Percentiles rank a stretch among this genome's conserved stretches.
phyloP scores from a whole-genome alignment of 2,888 invertebrate genomes.

The Chrysodeixis includens region DNA sequence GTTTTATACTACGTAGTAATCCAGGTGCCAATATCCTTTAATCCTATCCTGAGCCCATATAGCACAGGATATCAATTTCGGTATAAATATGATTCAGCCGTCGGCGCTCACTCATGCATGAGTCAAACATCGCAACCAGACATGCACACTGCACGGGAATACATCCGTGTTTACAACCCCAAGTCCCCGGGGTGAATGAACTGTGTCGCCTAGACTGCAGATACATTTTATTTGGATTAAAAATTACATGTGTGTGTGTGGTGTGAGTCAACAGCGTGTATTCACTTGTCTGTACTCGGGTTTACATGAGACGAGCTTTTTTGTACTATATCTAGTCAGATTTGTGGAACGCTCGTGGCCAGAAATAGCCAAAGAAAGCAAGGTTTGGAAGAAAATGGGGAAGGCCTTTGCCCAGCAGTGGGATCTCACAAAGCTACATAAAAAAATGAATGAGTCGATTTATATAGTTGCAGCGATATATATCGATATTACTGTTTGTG shows the following conservation, averaged over 20 bases:
- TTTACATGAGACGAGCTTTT: background rate
- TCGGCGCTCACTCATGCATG: background rate
- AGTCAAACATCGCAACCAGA: background rate
- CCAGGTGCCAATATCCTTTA: too few species aligned
- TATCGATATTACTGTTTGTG: too few species aligned
- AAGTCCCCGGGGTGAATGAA: background rate
- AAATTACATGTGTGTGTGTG: background rate
- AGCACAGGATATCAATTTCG: background rate
- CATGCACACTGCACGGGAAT: background rate
- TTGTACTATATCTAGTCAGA: too few species aligned
- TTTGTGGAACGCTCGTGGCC: too few species aligned
- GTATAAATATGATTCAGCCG: background rate
- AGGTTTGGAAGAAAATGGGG: too few species aligned
- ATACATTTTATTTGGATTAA: constrained; percentile 15
- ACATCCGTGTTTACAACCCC: background rate
- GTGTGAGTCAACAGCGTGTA: constrained; percentile 14
- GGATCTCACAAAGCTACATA: too few species aligned
- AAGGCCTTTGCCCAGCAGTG: too few species aligned
- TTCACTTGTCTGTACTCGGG: background rate
- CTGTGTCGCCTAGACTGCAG: constrained; percentile 8
- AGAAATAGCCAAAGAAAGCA: too few species aligned
- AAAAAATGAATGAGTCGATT: too few species aligned
- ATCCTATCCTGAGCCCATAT: background rate
- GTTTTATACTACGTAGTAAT: too few species aligned
- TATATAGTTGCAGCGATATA: too few species aligned